Evolutionary conservation across 2,888 invertebrate species (phyloP), one percentile per base, ranked within the genome.

Genomic region (Endotricha flammealis): DNA sequence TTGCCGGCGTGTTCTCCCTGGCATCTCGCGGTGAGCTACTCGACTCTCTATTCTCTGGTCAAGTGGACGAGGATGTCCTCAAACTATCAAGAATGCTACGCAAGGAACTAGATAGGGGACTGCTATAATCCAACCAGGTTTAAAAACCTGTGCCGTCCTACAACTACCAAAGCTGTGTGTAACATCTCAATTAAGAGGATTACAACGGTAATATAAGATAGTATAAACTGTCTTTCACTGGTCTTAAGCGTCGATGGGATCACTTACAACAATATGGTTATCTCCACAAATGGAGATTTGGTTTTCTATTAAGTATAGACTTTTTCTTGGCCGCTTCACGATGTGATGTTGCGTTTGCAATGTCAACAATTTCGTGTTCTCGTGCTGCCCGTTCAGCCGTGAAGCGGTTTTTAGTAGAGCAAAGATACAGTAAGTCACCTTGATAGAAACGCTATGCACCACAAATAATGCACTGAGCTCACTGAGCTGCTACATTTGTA

Each of bases 1-100:
- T 95, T 37, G 93, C 95, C 39, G 91, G 91, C 35, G 92, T 96
- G 7, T 95, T 96, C 50, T 58, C 72, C 0, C 64, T 85, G 6
- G 83, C 75, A 0, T 81, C 82, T 0, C 65, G 83, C 13, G 79
- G 70, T 3, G 85, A 85, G 22, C 68, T 86, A 4, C 67, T 86
- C 2, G 86, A 86, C 54, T 70, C 85, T 0, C 52, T 86, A 2
- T 86, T 86, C 63, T 59, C 83, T 1, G 83, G 83, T 0, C 78
- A 79, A 38, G 69, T 81, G 1, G 78, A 79, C 54, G 82, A 83
- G 12, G 77, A 81, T 38, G 86, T 86, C 8, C 67, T 76, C 34
- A 80, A 83, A 41, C 62, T 86, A 1, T 58, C 85, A 31, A 64
- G 82, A 29, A 82, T 86, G 85, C 75, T 86, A 1, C 79, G 86